Evolutionary conservation across 1,140 invertebrate genomes (phyloP), one percentile per base, ranked within the genome.

Genomic region (Lasioglossum baleicum): DNA sequence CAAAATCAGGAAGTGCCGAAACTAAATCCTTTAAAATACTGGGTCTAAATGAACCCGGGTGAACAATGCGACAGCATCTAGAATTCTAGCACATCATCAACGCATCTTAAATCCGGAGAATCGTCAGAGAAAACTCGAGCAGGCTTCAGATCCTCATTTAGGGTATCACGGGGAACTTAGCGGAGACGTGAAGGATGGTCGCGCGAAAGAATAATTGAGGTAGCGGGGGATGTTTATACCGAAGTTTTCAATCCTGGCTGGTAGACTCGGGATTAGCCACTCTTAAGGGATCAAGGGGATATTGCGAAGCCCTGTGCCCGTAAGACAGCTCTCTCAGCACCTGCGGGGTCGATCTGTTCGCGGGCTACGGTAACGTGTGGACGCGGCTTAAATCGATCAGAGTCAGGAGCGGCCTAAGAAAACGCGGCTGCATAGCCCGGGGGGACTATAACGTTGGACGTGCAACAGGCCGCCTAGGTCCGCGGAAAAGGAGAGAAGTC

Each of bases 381-480:
- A 84, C 75, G 85, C 65, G 65, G 72, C 85, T 86, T 83, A 86
- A 87, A 83, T 87, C 82, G 84, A 86, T 87, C 85, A 84, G 60
- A 80, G 71, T 61, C 80, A 82, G 81, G 80, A 84, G 63, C 83
- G 77, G 75, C 79, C 79, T 75, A 75, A 85, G 84, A 82, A 85
- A 84, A 35, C 83, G 79, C 80, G 83, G 68, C 6, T 85, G 84
- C 78, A 85, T 83, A 78, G 81, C 75, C 83, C 61, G 81, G 85
- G 83, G 83, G 83, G 79, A 53, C 61, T 1, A 35, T 35, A 35
- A 35, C 35, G 26, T 26, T 26, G 26, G 80, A 83, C 83, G 80
- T 85, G 87, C 80, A 87, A 85, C 77, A 84, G 80, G 83, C 80
- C 81, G 83, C 85, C 85, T 79, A 73, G 85, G 75, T 85, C 85